A percentile compares a stretch with the other conserved stretches of the same genome.
Conservation (phyloP, 2,113 vertebrate species). For the Propithecus coquereli region DNA sequence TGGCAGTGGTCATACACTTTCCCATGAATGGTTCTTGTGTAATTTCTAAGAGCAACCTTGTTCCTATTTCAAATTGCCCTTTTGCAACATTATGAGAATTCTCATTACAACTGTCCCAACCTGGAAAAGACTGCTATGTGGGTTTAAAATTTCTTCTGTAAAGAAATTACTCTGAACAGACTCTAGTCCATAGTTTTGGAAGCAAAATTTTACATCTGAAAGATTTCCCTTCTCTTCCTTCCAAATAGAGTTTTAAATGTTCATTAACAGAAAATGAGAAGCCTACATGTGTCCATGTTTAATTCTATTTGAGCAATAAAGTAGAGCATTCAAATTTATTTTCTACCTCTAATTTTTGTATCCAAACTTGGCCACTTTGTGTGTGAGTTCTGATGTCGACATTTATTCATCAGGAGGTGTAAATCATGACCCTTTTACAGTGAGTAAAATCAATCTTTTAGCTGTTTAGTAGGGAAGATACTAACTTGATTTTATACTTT, state of each 20-base stretch:
- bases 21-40: constrained; percentile 6
- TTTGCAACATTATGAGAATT: background rate
- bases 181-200: background rate
- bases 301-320: constrained; percentile 2
- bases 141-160: background rate
- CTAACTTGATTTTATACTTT: background rate
- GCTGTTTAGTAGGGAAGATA: background rate
- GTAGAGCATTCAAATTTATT: background rate
- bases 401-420: background rate
- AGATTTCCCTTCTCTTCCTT: background rate
- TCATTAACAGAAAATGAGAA: constrained; percentile 24
- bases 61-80: background rate
- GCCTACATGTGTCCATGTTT: background rate
- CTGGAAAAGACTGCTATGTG: background rate
- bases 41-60: background rate
- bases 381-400: background rate
- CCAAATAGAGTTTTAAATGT: background rate
- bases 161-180: background rate
- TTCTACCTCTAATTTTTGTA: background rate
- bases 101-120: background rate
- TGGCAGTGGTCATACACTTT: background rate
- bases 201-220: background rate
- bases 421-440: constrained; percentile 20
- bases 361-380: background rate
- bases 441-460: constrained; percentile 39